Evolutionary conservation across 2,888 invertebrate genomes (phyloP).

Genomic region (Gasteruption jaculator): DNA sequence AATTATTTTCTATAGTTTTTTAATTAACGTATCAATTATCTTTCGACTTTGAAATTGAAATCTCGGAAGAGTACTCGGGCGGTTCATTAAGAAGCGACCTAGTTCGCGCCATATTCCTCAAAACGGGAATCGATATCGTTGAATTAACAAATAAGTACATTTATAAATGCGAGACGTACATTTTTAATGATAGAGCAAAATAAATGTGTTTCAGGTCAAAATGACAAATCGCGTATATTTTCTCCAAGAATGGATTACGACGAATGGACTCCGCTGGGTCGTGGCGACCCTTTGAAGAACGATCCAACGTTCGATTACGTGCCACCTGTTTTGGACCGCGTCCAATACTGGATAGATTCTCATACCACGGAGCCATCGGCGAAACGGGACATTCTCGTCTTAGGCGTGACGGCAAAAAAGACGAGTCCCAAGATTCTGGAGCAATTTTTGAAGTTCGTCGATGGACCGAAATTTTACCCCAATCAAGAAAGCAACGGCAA

Average conservation of each 20-base stretch:
- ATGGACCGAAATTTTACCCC: slow-evolving; percentile 51
- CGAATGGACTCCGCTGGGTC: slow-evolving; percentile 80
- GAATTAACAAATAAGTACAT: too few species aligned
- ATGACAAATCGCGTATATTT: slow-evolving; percentile 52
- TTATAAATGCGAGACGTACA: too few species aligned
- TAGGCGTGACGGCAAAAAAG: slow-evolving; percentile 67
- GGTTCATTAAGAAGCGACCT: too few species aligned
- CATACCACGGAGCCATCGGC: slow-evolving; percentile 59
- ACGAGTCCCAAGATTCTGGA: slow-evolving; percentile 57
- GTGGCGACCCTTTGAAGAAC: slow-evolving; percentile 76
- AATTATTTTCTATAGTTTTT: too few species aligned
- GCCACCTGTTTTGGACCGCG: slow-evolving; percentile 73
- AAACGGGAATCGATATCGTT: too few species aligned
- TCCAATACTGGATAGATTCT: slow-evolving; percentile 76
- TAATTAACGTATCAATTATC: too few species aligned
- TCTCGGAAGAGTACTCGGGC: too few species aligned
- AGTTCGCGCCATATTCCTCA: too few species aligned
- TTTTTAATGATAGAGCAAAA: too few species aligned
- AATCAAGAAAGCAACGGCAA: slow-evolving; percentile 31
- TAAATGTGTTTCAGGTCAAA: slow-evolving; percentile 30
- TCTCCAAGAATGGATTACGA: slow-evolving; percentile 78
- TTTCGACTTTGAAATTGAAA: too few species aligned
- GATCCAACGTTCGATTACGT: slow-evolving; percentile 84
- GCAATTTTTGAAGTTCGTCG: slow-evolving; percentile 53
- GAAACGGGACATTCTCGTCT: slow-evolving; percentile 66